Percentiles rank a stretch among this genome's conserved stretches.
phyloP scores from a whole-genome alignment of 2,888 invertebrate genomes.

The Trichopria drosophilae region DNA sequence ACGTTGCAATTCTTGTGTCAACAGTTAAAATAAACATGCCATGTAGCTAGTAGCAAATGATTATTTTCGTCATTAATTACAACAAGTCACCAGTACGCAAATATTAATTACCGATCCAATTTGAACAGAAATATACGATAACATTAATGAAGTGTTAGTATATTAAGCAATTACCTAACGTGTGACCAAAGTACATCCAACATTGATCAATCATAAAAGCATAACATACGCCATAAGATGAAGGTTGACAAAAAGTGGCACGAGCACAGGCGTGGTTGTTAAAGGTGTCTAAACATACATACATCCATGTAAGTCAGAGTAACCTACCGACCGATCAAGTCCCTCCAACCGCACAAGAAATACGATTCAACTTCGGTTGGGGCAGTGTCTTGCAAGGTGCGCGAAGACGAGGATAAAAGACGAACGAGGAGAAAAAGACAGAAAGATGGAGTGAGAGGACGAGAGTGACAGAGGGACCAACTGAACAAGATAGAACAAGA shows the following conservation, averaged over 20 bases:
- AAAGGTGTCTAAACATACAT: neutral
- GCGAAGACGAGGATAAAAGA: conserved; percentile 30
- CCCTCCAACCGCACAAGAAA: conserved; percentile 43
- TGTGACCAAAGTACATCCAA: too few species aligned
- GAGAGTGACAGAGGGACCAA: conserved; percentile 24
- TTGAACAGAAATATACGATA: too few species aligned
- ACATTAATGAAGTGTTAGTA: too few species aligned
- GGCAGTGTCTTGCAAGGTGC: conserved; percentile 39
- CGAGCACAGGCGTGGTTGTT: neutral
- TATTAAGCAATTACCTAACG: too few species aligned
- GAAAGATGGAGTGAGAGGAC: conserved; percentile 23
- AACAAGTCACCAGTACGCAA: too few species aligned
- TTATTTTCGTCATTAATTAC: too few species aligned
- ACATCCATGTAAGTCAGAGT: conserved; percentile 25
- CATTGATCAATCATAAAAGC: neutral
- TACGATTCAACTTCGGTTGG: conserved; percentile 50
- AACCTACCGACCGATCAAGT: conserved; percentile 37
- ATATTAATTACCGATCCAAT: too few species aligned
- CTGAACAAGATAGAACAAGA: conserved; percentile 47
- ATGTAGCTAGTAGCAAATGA: too few species aligned
- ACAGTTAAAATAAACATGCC: too few species aligned
- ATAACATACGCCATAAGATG: too few species aligned
- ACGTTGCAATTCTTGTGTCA: too few species aligned
- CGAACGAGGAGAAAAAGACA: conserved; percentile 37
- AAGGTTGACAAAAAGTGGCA: neutral